phyloP scores from a whole-genome alignment of 2,113 vertebrate species.

The Colossoma macropomum region DNA sequence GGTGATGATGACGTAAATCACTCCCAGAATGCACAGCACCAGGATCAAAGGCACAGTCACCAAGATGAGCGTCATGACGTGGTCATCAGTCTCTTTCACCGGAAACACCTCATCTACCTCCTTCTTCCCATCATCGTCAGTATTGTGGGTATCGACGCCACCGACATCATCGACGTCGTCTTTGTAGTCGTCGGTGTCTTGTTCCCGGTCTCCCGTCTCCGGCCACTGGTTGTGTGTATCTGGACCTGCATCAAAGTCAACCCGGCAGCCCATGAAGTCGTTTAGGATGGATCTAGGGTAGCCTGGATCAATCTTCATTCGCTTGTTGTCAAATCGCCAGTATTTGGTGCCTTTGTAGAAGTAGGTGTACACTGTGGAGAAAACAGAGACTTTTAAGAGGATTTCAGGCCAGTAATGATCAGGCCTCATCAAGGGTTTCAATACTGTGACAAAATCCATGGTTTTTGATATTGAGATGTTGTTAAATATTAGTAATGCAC shows the following conservation, averaged over 20 bases:
- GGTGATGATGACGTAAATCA: constrained; percentile 89
- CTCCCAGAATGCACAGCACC: constrained; percentile 86
- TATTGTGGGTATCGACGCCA: background rate
- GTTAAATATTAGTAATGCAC: no score
- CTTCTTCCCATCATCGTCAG: constrained; percentile 58
- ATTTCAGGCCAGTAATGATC: no score
- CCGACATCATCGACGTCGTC: background rate
- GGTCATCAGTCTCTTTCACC: constrained; percentile 82
- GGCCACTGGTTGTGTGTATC: constrained; percentile 51
- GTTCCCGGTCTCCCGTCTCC: constrained; percentile 47
- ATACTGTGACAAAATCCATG: no score
- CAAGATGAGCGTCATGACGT: constrained; percentile 88
- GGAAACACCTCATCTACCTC: constrained; percentile 88
- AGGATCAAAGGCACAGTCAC: constrained; percentile 88
- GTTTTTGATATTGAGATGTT: no score
- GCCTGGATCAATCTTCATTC: constrained; percentile 85
- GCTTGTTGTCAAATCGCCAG: constrained; percentile 94
- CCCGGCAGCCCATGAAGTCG: constrained; percentile 94
- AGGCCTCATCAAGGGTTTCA: no score
- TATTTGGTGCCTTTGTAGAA: constrained; percentile 95
- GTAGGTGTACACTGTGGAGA: constrained; percentile 86
- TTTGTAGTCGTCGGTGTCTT: constrained; percentile 46
- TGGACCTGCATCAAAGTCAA: constrained; percentile 67
- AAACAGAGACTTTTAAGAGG: background rate
- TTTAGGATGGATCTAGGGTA: constrained; percentile 94